Conservation (phyloP, 2,113 vertebrate species). For the Galeopterus variegatus region DNA sequence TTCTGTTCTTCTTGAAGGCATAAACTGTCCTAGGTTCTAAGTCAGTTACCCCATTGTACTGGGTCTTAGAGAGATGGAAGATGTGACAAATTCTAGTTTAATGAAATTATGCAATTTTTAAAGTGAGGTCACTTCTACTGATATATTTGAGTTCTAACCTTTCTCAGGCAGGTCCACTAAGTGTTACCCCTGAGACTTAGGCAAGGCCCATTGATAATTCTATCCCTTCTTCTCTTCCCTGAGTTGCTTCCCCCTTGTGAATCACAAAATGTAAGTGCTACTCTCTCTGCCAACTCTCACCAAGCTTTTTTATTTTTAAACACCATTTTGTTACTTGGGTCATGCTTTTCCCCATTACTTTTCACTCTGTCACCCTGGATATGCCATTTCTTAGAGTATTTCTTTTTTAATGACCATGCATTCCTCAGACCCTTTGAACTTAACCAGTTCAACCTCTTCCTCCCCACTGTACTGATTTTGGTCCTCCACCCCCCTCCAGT, state of each 20-base stretch:
- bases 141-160: not conserved
- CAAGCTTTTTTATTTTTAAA: not conserved
- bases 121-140: not conserved
- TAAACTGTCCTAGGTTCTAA: not conserved
- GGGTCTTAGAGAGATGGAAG: not conserved
- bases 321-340: not conserved
- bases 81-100: not conserved
- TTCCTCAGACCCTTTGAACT: not conserved
- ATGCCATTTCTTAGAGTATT: not conserved
- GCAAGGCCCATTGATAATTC: accelerated
- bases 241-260: not conserved
- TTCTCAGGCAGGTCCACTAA: too few relatives aligned
- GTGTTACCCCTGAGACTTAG: not conserved
- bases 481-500: not conserved
- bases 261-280: too few relatives aligned
- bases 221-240: not conserved
- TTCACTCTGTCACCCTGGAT: not conserved
- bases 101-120: not conserved
- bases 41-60: not conserved
- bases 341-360: not conserved
- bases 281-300: not conserved
- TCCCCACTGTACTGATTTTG: too few relatives aligned
- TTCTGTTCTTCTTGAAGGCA: not conserved
- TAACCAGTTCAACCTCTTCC: not conserved
- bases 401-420: not conserved